Evolutionary conservation across 2,797 vertebrate genomes (phyloP), one percentile per base, ranked within the genome.

Genomic region (Synanceia verrucosa): DNA sequence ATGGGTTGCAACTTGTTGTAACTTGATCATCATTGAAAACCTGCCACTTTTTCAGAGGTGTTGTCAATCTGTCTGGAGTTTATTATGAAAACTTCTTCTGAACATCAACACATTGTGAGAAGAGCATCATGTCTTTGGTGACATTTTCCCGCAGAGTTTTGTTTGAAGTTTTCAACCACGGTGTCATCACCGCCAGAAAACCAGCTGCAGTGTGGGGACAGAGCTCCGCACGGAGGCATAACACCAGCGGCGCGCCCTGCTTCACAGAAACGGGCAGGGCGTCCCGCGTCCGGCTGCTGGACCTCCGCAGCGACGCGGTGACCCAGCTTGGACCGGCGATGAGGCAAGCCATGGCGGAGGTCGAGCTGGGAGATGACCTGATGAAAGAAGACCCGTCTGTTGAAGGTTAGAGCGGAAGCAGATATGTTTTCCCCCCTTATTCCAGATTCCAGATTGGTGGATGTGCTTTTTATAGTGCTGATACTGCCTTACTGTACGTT

Each of bases 221-320:
- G 12, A 10, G 50, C 52, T 26, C 70, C 24, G 13, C 31, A 0
- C 71, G 92, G 21, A 56, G 63, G 6, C 93, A 92, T 68, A 86
- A 89, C 64, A 68, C 74, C 51, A 16, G 56, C 5, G 44, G 63
- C 14, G 76, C 57, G 9, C 19, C 75, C 8, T 9, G 46, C 5
- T 9, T 2, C 9, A 0, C 44, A 3, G 47, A 5, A 0, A 51
- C 60, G 44, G 64, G 41, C 9, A 11, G 11, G 8, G 41, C 59
- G 14, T 23, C 47, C n/a, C 66, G 8, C 0, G 58, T 82, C 34
- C 85, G 82, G 28, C 90, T 92, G 1, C 92, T 96, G 84, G 95
- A 96, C 70, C 94, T 96, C 79, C 94, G 95, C 77, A 96, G 95
- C 83, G 95, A 97, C 90, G 94, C 94, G 1, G 91, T 96, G 70